Evolutionary conservation across 1,140 invertebrate species (phyloP), one percentile per base, ranked within the genome.

Genomic region (Pararge aegeria): DNA sequence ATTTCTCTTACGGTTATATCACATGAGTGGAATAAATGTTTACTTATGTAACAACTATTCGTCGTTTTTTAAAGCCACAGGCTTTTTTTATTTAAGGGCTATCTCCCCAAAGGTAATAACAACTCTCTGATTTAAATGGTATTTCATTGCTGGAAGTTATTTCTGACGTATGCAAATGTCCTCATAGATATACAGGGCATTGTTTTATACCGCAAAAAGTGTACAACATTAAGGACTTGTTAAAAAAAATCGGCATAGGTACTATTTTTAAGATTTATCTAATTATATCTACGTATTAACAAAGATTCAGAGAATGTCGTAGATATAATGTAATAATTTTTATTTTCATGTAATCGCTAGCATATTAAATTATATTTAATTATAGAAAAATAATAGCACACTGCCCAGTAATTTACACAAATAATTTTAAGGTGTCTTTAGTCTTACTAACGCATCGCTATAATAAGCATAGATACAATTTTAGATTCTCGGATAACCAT

Each of bases 361-460:
- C 19, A n/a, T 50, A 62, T 37, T 50, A 50, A 51, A 49, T 30
- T 27, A 20, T 62, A n/a, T n/a, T n/a, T n/a, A 50, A 42, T 27
- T 42, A 51, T 15, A 62, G 20, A 34, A 24, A 61, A 40, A 53
- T 44, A 63, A 67, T 67, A 67, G 65, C 61, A 63, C 65, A 67
- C 65, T 67, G 65, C 65, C 65, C 65, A 56, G 42, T 62, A 56
- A 53, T 63, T 46, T 62, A 67, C 61, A 67, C 65, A 60, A 60
- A 67, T 44, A 60, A 38, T 54, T 62, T 7, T 62, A 62, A 62
- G 58, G 46, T 61, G 60, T 52, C 34, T 24, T 52, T 56, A 42
- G 34, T 55, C 42, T 51, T 59, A 52, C 20, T 49, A 12, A 13
- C 48, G 51, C 51, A 29, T 60, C 46, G 50, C 13, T 53, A 56